These are phyloP conservation scores for Drosophila pallidifrons DNA, from an alignment of 1,140 invertebrate species.

Conservation along the genomic window DNA sequence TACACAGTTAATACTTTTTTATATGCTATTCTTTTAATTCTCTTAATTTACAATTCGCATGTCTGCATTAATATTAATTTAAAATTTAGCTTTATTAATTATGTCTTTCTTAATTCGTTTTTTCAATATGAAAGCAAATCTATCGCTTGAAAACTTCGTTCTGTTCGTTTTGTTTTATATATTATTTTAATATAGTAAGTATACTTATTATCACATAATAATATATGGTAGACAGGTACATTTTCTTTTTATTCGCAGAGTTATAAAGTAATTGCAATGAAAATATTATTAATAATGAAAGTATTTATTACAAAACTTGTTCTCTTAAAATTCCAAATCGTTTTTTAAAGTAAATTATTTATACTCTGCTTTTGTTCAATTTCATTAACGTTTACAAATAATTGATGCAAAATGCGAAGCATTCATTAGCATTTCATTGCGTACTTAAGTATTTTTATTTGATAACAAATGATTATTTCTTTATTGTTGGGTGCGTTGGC, in stretches of 20 bases:
- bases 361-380: neutral
- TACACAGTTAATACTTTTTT: too few relatives aligned
- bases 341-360: neutral
- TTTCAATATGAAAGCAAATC: too few relatives aligned
- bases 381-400: neutral
- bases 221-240: neutral
- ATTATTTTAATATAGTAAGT: neutral
- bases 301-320: neutral
- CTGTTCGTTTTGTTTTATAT: neutral
- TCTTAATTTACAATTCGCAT: too few relatives aligned
- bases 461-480: constrained; percentile 6
- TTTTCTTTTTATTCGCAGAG: neutral
- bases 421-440: neutral
- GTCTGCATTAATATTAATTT: too few relatives aligned
- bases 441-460: neutral
- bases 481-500: constrained; percentile 1
- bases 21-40: too few relatives aligned
- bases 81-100: too few relatives aligned
- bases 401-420: neutral
- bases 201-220: neutral
- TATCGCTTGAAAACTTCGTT: neutral
- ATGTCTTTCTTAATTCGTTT: too few relatives aligned
- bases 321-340: neutral
- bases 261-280: neutral
- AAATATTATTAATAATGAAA: neutral